Evolutionary conservation across 2,888 invertebrate genomes (phyloP).

Genomic region (Dryocosmus kuriphilus): DNA sequence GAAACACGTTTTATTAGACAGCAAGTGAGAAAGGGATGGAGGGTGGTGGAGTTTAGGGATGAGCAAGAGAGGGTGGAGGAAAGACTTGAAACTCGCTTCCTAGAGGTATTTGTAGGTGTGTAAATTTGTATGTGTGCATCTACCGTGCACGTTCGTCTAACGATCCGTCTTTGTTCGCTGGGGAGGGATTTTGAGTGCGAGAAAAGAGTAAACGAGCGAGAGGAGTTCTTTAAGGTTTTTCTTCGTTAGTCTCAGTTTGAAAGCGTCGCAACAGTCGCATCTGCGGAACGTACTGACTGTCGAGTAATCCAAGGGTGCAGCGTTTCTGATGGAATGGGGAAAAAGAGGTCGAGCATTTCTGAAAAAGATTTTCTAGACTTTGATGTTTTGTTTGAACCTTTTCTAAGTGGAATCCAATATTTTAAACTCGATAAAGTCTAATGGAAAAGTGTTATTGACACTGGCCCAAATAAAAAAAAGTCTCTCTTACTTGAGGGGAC

Average conservation of each 20-base stretch:
- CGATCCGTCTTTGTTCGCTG: constrained; percentile 38
- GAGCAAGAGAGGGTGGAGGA: constrained; percentile 11
- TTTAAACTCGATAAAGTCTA: no score
- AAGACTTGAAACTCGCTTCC: not conserved
- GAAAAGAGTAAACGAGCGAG: constrained; percentile 36
- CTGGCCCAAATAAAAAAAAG: no score
- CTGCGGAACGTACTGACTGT: not conserved
- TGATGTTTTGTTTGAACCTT: no score
- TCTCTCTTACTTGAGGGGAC: no score
- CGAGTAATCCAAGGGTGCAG: not conserved
- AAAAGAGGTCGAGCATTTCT: no score
- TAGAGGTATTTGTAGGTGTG: constrained; percentile 8
- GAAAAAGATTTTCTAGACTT: no score
- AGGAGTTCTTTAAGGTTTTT: constrained; percentile 42
- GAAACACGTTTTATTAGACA: constrained; percentile 35
- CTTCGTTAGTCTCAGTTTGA: constrained; percentile 54
- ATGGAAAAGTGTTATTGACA: no score
- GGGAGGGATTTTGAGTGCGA: constrained; percentile 8
- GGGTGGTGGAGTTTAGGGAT: constrained; percentile 1
- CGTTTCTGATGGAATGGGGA: not conserved
- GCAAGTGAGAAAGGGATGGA: constrained; percentile 5
- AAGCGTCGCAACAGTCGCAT: constrained; percentile 1
- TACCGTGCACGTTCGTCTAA: constrained; percentile 21
- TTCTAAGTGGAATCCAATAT: no score
- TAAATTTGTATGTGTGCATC: constrained; percentile 4